Base-by-base conservation (phyloP, 37 sponge, comb jelly and placozoan species). In the Ianthella basta region DNA sequence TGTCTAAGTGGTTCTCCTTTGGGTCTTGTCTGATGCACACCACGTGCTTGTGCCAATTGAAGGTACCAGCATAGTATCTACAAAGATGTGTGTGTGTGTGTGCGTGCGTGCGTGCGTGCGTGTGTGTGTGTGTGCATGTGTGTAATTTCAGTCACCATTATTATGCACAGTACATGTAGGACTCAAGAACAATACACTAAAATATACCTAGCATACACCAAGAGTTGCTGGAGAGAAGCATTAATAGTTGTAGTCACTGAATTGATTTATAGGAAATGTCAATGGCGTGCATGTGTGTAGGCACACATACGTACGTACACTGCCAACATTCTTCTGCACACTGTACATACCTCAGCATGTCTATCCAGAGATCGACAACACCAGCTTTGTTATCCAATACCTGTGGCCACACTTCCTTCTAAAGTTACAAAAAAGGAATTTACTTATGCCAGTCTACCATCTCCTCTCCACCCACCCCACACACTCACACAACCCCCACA, bases 11-110 rank as follows among this genome's bases (percentile, higher is more conserved):
- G 23, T 85, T 72, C 33, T 79, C 32, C 61, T 70, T 33, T 4
- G 78, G 78, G 53, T 75, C 54, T 13, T 83, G 91, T 77, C 81
- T 65, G 25, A 92, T 87, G 23, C 86, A 75, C 19, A 96, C 89
- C 55, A 96, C 96, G 0, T 91, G 35, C 24, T 39, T 60, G 16
- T 61, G 54, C 91, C 91, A 96, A 40, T 93, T 79, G 79, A 96
- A 96, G 13, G 83, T 57, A 14, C 25, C 70, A 6, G 68, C 27
- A 57, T 74, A 93, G 60, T 90, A 90, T 68, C 95, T 86, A 12
- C 10, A 10, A 15, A 55, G 53, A 57, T 80, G 80, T 54, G 80
- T 80, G 80, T 80, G 80, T 80, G 57, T 80, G 56, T 80, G 27
- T 23, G 59, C 55, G 80, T 80, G 80, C 55, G 80, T 80, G 0